These are phyloP conservation scores for Epirrhoe alternata DNA, from an alignment of 2,888 invertebrate species.

Conservation along the genomic window DNA sequence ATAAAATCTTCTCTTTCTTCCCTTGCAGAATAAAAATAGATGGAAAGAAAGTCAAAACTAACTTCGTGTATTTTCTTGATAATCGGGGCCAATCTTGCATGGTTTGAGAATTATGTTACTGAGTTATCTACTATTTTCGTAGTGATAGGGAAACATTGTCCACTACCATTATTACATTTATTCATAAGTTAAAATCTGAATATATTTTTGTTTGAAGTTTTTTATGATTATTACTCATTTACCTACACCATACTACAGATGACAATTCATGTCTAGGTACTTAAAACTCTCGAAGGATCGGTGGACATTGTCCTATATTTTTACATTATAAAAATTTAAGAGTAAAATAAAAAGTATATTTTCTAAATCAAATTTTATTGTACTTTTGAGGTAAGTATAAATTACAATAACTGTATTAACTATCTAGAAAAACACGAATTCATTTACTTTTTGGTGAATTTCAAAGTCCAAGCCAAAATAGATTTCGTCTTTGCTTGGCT, in stretches of 20 bases:
- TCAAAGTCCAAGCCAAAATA: constrained; percentile 75
- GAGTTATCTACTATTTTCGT: background rate
- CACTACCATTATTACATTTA: constrained; percentile 25
- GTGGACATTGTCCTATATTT: no score
- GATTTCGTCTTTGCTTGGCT: constrained; percentile 68
- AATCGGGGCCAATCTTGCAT: background rate
- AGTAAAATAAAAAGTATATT: no score
- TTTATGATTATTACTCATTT: background rate
- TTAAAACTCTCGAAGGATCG: no score
- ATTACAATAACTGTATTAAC: background rate
- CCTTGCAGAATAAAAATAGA: background rate
- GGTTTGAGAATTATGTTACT: background rate
- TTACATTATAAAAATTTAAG: no score
- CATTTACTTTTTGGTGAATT: constrained; percentile 48
- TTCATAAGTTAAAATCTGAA: constrained; percentile 17
- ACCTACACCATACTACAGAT: no score
- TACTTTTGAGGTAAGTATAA: background rate
- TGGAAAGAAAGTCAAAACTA: background rate
- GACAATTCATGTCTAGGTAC: no score
- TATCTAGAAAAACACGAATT: background rate
- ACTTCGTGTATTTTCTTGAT: background rate
- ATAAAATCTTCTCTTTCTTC: background rate
- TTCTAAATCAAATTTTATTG: constrained; percentile 4
- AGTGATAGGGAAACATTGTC: constrained; percentile 26
- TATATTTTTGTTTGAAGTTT: constrained; percentile 35